Base-by-base conservation (phyloP, 2,888 invertebrate genomes). In the Drosophila demipolita region DNA sequence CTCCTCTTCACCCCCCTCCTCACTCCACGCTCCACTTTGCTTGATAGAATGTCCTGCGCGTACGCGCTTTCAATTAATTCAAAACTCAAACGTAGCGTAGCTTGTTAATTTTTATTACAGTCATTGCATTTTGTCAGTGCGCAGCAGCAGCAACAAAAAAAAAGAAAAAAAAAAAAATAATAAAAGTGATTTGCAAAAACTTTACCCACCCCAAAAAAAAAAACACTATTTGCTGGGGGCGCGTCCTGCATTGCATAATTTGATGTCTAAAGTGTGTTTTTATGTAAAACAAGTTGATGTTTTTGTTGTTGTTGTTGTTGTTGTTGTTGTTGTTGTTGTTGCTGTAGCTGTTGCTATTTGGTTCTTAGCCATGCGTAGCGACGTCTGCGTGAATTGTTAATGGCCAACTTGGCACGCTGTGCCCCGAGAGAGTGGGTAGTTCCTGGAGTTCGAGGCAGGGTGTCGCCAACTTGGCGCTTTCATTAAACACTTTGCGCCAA, bases 71-170 rank as follows among this genome's bases (percentile, higher is more conserved):
- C 90, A 87, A 87, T 87, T 87, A 87, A 87, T 87, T 87, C 89
- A 87, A 90, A 87, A 87, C 89, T 90, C 87, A 87, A 87, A 90
- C 90, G 89, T 87, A 87, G 90, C 87, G 89, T 87, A 87, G 83
- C 87, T 82, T 90, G 87, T 87, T 90, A 87, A 87, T 90, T 87
- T 87, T 89, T 90, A 90, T 90, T 89, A 90, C 72, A 78, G 78
- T 73, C 83, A 85, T 85, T 85, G 90, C 85, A 85, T 88, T 85
- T 74, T 86, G 81, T 88, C 88, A 79, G 79, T 78, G 50, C n/a
- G 65, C 59, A 57, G 36, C 26, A 36, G 42, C 42, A 42, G 20
- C 42, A n/a, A 8, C 8, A 61, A 65, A 70, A 70, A 45, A 32
- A 45, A 45, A 20, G 9, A 17, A 7, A 1, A 8, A 38, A 0